These are phyloP conservation scores for Motacilla tschutschensis DNA, from an alignment of 2,113 vertebrate genomes.

Conservation along the genomic window DNA sequence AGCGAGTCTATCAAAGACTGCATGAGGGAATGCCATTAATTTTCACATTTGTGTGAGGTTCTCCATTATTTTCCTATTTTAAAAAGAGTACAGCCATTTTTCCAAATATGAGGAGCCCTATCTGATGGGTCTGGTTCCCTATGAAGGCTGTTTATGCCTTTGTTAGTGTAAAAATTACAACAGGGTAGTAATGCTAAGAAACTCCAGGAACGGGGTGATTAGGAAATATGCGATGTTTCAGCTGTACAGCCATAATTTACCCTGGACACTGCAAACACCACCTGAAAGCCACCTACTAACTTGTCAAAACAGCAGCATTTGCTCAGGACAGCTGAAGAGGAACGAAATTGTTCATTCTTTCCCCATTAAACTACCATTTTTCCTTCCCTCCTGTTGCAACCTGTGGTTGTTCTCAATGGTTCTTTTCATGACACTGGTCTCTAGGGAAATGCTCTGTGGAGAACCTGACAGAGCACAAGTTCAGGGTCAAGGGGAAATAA, in stretches of 20 bases:
- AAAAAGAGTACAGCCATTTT: not conserved
- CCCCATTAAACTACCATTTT: not conserved
- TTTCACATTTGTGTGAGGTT: not conserved
- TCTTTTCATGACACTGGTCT: not conserved
- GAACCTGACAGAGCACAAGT: not conserved
- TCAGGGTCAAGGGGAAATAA: not conserved
- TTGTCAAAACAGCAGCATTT: not conserved
- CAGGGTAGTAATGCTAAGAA: not conserved
- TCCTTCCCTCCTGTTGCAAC: not conserved
- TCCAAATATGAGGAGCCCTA: not conserved
- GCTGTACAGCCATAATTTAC: not conserved
- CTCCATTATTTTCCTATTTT: not conserved
- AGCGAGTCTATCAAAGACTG: not conserved
- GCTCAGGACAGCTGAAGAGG: not conserved
- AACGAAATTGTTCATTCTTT: not conserved
- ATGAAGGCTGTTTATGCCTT: not conserved
- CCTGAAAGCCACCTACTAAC: not conserved
- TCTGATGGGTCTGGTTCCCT: not conserved
- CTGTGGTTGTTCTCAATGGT: not conserved
- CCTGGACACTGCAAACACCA: not conserved
- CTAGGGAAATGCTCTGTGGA: not conserved
- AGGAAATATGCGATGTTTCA: not conserved
- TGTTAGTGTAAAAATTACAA: not conserved
- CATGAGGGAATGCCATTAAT: constrained; percentile 8
- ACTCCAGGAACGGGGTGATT: not conserved